A percentile compares a stretch with the other conserved stretches of the same genome.
These are phyloP conservation scores for Lophius americanus DNA, from an alignment of 2,797 vertebrate genomes.

Conservation along the genomic window DNA sequence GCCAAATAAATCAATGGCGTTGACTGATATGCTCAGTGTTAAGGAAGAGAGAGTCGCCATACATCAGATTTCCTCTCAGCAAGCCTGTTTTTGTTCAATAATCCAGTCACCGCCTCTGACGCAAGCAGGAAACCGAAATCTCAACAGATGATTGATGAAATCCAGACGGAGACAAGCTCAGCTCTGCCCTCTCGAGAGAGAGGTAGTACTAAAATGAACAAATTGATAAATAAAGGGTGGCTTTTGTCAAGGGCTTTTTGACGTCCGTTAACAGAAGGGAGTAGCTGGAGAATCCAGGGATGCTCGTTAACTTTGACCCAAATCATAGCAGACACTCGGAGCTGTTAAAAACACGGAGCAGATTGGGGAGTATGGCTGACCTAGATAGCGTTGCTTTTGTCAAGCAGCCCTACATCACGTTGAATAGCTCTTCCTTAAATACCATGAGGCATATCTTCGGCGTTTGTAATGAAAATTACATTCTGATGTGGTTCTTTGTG, in stretches of 20 bases:
- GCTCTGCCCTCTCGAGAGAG: slow-evolving; percentile 53
- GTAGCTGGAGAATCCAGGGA: slow-evolving; percentile 60
- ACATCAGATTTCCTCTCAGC: slow-evolving; percentile 44
- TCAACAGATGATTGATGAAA: slow-evolving; percentile 42
- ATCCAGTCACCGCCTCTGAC: slow-evolving; percentile 39
- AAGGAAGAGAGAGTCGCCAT: slow-evolving; percentile 46
- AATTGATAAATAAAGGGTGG: slow-evolving; percentile 71
- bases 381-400: slow-evolving; percentile 81
- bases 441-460: slow-evolving; percentile 71
- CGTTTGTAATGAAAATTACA: slow-evolving; percentile 74
- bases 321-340: slow-evolving; percentile 82
- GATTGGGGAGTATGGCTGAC: slow-evolving; percentile 81
- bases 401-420: slow-evolving; percentile 77
- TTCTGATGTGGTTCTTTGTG: slow-evolving; percentile 70
- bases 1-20: slow-evolving; percentile 45
- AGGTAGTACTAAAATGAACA: slow-evolving; percentile 54
- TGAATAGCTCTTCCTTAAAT: slow-evolving; percentile 73
- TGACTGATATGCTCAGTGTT: slow-evolving; percentile 52
- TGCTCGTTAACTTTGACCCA: slow-evolving; percentile 84
- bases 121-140: slow-evolving; percentile 41
- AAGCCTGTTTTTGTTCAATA: slow-evolving; percentile 45
- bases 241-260: slow-evolving; percentile 67
- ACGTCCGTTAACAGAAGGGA: slow-evolving; percentile 57
- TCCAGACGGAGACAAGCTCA: slow-evolving; percentile 30
- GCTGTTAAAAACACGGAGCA: slow-evolving; percentile 80